A percentile compares a stretch with the other conserved stretches of the same genome.
Evolutionary conservation across 1,140 invertebrate species (phyloP).

Genomic region (Geopemphigus sp.): DNA sequence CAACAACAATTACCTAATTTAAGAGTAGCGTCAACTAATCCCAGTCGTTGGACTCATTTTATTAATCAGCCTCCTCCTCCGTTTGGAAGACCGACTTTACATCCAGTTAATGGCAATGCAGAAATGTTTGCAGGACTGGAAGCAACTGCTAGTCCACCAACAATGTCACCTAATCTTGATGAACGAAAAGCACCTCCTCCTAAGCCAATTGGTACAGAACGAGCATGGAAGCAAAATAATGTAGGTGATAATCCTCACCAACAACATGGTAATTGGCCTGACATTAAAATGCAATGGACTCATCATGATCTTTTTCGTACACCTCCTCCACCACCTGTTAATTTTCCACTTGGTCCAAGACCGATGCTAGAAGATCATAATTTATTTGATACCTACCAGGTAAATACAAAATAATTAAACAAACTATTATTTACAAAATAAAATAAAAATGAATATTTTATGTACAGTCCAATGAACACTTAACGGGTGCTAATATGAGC

Average conservation of each 20-base stretch:
- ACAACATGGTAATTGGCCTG: slow-evolving; percentile 33
- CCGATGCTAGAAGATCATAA: slow-evolving; percentile 34
- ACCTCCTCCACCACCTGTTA: slow-evolving; percentile 42
- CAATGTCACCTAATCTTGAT: slow-evolving; percentile 60
- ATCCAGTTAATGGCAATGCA: slow-evolving; percentile 56
- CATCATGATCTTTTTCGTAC: slow-evolving; percentile 45
- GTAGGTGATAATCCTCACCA: slow-evolving; percentile 39
- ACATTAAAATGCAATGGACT: slow-evolving; percentile 46
- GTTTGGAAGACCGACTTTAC: slow-evolving; percentile 36
- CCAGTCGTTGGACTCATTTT: slow-evolving; percentile 42
- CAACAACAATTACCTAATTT: slow-evolving; percentile 47
- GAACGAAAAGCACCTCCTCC: slow-evolving; percentile 68
- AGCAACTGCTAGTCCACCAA: slow-evolving; percentile 59
- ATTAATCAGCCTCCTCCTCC: slow-evolving; percentile 41
- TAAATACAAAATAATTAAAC: neutral
- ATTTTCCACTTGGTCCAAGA: slow-evolving; percentile 27
- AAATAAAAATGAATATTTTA: neutral
- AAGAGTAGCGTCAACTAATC: slow-evolving; percentile 31
- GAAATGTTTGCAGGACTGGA: slow-evolving; percentile 59
- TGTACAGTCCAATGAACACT: slow-evolving; percentile 33
- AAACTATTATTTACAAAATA: neutral
- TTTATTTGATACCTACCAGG: slow-evolving; percentile 37
- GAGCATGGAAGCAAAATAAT: slow-evolving; percentile 53
- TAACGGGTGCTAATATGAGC: slow-evolving; percentile 22
- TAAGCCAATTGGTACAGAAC: slow-evolving; percentile 68